Conservation (phyloP, 2,797 vertebrate genomes). For the Chrysocyon brachyurus region DNA sequence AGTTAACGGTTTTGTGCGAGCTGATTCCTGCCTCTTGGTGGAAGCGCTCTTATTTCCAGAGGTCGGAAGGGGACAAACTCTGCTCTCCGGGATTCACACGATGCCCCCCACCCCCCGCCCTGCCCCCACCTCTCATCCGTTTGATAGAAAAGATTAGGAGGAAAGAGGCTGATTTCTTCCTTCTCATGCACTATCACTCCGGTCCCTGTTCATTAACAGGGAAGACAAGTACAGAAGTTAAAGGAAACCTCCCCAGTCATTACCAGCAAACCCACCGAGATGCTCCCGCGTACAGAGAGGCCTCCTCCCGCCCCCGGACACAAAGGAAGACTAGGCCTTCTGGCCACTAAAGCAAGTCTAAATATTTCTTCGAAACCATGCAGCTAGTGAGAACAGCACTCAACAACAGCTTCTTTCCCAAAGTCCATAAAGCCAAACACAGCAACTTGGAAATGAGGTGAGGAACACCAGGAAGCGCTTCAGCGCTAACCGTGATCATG, state of each 20-base stretch:
- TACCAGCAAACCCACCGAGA: background rate
- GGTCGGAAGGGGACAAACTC: accelerated
- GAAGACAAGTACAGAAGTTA: background rate
- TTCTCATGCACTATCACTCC: too few relatives aligned
- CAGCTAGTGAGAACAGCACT: background rate
- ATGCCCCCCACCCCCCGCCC: accelerated
- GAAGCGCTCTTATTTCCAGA: background rate
- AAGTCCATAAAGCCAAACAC: background rate
- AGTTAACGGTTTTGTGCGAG: background rate
- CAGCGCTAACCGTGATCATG: background rate
- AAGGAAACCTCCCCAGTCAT: background rate
- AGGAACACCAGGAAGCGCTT: background rate
- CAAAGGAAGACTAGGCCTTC: background rate
- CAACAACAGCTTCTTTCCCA: background rate
- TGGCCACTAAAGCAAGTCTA: background rate
- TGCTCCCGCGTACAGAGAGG: background rate
- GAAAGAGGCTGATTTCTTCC: background rate
- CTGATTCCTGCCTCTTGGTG: background rate
- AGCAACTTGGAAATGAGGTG: background rate
- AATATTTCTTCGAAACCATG: background rate
- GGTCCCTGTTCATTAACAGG: background rate
- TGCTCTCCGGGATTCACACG: background rate
- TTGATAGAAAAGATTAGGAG: background rate
- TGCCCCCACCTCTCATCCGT: background rate
- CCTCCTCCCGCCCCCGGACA: accelerated